Conservation (phyloP, 2,888 invertebrate species). For the Villa cingulata region DNA sequence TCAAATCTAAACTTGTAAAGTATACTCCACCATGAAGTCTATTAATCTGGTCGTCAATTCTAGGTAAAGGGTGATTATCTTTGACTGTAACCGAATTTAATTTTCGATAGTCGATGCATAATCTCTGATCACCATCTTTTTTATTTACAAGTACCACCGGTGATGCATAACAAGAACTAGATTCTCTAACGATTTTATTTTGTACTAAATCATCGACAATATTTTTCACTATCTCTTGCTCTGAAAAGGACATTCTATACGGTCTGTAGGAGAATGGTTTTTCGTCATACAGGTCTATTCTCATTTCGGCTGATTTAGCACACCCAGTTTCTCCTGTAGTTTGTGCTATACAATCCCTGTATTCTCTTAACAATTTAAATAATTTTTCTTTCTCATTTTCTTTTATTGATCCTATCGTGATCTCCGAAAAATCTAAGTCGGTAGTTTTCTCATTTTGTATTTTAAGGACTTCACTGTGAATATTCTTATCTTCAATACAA, state of each 20-base stretch:
- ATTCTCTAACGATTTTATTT: not conserved
- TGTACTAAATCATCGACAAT: not conserved
- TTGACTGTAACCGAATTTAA: conserved; percentile 22
- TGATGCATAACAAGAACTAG: not conserved
- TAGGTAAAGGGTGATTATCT: conserved; percentile 22
- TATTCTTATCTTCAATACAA: not conserved
- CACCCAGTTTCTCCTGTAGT: conserved; percentile 6
- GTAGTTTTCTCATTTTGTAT: not conserved
- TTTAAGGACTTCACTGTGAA: too few relatives aligned
- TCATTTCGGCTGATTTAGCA: conserved; percentile 10
- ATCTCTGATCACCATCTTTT: not conserved
- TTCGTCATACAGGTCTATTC: conserved; percentile 13
- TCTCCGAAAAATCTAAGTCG: not conserved
- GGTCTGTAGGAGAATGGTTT: not conserved
- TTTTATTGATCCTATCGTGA: not conserved
- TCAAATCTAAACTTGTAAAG: conserved; percentile 21
- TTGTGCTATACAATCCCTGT: not conserved
- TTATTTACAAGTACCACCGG: not conserved
- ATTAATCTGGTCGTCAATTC: conserved; percentile 23
- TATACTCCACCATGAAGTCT: conserved; percentile 15
- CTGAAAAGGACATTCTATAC: too few relatives aligned
- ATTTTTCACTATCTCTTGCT: not conserved
- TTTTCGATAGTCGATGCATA: not conserved
- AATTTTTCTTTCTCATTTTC: not conserved
- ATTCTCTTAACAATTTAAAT: not conserved